Base-by-base conservation (phyloP, 1,140 invertebrate species). In the Trichonephila inaurata region DNA sequence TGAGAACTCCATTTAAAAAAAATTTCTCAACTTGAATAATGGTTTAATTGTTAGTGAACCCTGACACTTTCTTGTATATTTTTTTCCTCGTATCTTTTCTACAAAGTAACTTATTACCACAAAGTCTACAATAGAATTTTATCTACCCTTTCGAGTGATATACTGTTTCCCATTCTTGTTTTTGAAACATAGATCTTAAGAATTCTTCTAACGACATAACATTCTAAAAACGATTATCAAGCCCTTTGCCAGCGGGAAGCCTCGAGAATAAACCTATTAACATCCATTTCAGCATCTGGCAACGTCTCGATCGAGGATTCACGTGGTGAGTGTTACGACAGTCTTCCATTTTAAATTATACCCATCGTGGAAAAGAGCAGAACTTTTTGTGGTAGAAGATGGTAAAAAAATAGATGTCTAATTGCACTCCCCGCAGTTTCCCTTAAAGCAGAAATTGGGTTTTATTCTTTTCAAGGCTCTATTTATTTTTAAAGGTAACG, bases 231-330 rank as follows among this genome's bases (percentile, higher is more conserved):
- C 89, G 61, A 61, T 91, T 91, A 81, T 69, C 69, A 58, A 81
- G n/a, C 33, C 69, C 51, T 33, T 24, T 28, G 24, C 18, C 69
- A 91, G 72, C 72, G 51, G 89, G 89, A 58, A 2, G 69, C 18
- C 58, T 44, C 19, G 21, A 81, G 21, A 82, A 91, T 91, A 82
- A 91, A 24, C 69, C n/a, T 91, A 91, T 91, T 33, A 91, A 91
- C 69, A 91, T 91, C 69, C 28, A 91, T 91, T 62, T 82, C 72
- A 82, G 72, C 89, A 91, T 91, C 89, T 91, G 89, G 89, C 89
- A 91, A 40, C 89, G 24, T 64, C 61, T 64, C 19, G 60, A 83
- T 58, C 40, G 82, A 4, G 72, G 28, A 77, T 40, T 60, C 82
- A 83, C 82, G 21, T 16, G 82, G 82, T n/a, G 82, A 83, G 19